phyloP scores from a whole-genome alignment of 2,113 vertebrate genomes.

The Perca fluviatilis region DNA sequence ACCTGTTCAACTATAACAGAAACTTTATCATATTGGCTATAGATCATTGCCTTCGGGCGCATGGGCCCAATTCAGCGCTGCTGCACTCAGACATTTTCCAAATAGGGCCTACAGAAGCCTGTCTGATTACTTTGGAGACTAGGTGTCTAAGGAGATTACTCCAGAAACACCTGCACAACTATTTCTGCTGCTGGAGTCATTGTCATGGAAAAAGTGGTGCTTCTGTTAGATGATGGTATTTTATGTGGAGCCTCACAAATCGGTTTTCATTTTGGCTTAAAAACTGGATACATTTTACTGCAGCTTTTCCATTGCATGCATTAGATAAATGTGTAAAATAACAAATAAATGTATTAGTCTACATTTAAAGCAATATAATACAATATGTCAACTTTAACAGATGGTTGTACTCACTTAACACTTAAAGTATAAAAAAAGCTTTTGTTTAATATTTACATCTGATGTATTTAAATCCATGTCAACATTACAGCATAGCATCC shows the following conservation, averaged over 20 bases:
- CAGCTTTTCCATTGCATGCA: neutral
- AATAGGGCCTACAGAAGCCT: neutral
- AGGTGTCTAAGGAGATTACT: constrained; percentile 9
- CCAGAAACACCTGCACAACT: constrained; percentile 4
- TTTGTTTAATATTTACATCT: constrained; percentile 1
- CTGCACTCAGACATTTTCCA: neutral
- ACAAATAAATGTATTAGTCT: neutral
- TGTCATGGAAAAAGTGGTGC: neutral
- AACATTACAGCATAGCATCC: neutral
- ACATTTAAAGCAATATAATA: neutral
- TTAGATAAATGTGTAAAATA: constrained; percentile 5
- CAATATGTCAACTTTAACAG: neutral
- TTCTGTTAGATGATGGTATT: constrained; percentile 20
- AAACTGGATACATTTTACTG: neutral
- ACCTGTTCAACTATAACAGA: neutral
- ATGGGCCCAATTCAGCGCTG: neutral
- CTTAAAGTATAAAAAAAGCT: neutral
- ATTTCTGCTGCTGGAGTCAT: neutral
- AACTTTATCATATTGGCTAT: neutral
- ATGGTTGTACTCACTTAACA: neutral
- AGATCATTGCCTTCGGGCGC: neutral
- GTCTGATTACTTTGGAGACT: constrained; percentile 14
- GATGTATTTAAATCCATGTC: neutral
- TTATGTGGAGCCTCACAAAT: neutral
- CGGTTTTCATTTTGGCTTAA: neutral